Conservation (phyloP, 2,113 vertebrate species). For the Cepphus grylle region DNA sequence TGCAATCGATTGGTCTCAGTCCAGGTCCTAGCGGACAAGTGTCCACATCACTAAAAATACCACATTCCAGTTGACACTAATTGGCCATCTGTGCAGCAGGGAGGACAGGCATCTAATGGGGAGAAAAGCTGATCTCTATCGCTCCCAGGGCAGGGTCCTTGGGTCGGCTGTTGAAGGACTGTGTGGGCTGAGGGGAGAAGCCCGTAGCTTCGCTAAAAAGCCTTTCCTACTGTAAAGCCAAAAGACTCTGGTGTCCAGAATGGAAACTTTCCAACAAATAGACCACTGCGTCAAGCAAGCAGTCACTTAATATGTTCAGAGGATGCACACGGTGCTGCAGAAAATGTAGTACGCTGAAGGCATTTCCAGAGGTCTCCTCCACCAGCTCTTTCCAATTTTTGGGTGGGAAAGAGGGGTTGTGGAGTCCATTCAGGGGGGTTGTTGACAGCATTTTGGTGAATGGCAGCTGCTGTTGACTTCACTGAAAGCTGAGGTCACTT, state of each 20-base stretch:
- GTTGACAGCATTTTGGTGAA: not conserved
- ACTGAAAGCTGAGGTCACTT: not conserved
- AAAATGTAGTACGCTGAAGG: not conserved
- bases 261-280: not conserved
- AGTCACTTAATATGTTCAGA: not conserved
- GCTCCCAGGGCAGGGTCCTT: not conserved
- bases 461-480: not conserved
- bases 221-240: not conserved
- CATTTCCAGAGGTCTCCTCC: not conserved
- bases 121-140: not conserved
- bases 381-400: not conserved
- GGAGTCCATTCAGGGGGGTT: not conserved
- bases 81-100: not conserved
- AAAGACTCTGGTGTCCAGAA: not conserved
- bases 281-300: not conserved
- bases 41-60: not conserved
- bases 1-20: not conserved
- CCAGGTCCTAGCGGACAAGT: not conserved
- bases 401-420: not conserved
- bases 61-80: constrained; percentile 13
- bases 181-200: not conserved
- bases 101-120: not conserved
- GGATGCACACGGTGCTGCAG: not conserved
- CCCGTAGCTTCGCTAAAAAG: rapidly evolving
- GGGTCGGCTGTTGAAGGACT: not conserved